These are phyloP conservation scores for Danio tinwini DNA, from an alignment of 2,797 vertebrate genomes.

Conservation along the genomic window DNA sequence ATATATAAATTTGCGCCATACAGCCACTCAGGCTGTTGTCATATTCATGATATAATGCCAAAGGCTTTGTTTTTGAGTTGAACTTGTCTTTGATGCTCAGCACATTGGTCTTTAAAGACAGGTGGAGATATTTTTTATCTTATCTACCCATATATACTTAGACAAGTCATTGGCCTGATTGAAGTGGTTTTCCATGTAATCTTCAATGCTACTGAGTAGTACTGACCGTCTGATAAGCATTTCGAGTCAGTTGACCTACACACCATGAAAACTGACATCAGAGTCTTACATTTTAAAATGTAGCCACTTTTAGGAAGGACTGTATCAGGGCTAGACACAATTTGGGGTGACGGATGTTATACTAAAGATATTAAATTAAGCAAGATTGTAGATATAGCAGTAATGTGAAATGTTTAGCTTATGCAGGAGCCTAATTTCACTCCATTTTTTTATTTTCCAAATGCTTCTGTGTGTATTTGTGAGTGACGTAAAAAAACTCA, in stretches of 20 bases:
- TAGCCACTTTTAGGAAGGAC: not conserved
- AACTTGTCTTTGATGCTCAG: not conserved
- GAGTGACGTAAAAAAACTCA: too few species aligned
- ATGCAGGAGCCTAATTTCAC: not conserved
- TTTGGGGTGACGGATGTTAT: too few species aligned
- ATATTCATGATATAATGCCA: not conserved
- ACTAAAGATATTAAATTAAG: too few species aligned
- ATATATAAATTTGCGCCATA: not conserved
- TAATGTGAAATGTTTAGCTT: not conserved
- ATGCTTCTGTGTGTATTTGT: too few species aligned
- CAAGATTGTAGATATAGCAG: not conserved
- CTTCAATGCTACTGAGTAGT: not conserved
- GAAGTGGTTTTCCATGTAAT: conserved; percentile 35
- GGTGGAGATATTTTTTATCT: not conserved
- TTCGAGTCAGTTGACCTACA: not conserved
- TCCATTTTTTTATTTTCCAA: too few species aligned
- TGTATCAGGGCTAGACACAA: not conserved
- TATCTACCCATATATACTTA: not conserved
- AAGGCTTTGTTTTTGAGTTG: not conserved
- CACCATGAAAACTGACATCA: not conserved
- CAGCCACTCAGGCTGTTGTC: not conserved
- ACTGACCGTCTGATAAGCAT: conserved; percentile 11
- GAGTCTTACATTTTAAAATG: not conserved
- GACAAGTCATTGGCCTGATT: not conserved
- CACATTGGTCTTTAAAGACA: conserved; percentile 10